Evolutionary conservation across 2,797 vertebrate species (phyloP).

Genomic region (Fratercula arctica): DNA sequence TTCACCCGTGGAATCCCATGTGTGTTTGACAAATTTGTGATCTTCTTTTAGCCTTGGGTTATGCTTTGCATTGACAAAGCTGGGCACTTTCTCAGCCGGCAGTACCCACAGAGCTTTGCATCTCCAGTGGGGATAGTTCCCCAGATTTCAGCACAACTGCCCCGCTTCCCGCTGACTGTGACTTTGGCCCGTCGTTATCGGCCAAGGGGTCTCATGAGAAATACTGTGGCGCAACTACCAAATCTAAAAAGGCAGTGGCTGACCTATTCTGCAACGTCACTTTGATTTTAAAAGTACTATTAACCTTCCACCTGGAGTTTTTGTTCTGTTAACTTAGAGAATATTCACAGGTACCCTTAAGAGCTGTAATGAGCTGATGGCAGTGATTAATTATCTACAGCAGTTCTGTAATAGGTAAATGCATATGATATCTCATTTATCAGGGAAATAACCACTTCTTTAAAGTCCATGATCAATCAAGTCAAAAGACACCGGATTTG

Average conservation of each 20-base stretch:
- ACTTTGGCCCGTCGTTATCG: background rate
- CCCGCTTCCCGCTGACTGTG: fast-evolving
- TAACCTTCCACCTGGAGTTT: conserved; percentile 71
- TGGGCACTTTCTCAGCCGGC: background rate
- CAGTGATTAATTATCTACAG: conserved; percentile 71
- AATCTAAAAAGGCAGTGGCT: conserved; percentile 43
- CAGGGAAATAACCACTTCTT: conserved; percentile 55
- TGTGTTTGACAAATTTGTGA: conserved; percentile 30
- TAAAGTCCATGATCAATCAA: conserved; percentile 47
- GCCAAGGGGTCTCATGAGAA: background rate
- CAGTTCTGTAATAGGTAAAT: conserved; percentile 51
- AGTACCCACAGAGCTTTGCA: background rate
- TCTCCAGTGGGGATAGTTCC: background rate
- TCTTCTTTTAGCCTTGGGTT: background rate
- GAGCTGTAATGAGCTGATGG: conserved; percentile 65
- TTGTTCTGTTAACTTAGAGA: conserved; percentile 58
- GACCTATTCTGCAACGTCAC: conserved; percentile 34
- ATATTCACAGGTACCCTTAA: conserved; percentile 59
- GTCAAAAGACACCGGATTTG: conserved; percentile 14
- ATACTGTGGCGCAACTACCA: conserved; percentile 14
- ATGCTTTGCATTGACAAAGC: background rate
- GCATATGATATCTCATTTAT: conserved; percentile 60
- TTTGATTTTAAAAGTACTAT: conserved; percentile 56
- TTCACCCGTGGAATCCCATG: background rate
- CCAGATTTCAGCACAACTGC: background rate